phyloP scores from a whole-genome alignment of 2,888 invertebrate genomes.

The Deilephila elpenor region DNA sequence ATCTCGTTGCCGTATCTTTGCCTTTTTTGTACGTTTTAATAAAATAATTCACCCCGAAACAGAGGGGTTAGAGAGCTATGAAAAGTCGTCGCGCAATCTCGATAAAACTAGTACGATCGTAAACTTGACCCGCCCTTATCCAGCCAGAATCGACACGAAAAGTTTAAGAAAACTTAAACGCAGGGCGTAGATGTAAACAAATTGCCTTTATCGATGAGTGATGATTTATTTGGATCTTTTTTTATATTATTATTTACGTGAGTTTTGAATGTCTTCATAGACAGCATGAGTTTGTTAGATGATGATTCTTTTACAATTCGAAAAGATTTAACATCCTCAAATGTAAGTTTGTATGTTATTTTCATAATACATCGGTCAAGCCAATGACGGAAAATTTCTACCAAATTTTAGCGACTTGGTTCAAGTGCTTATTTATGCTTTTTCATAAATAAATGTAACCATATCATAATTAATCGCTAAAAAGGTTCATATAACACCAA shows the following conservation, averaged over 20 bases:
- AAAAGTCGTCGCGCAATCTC: slow-evolving; percentile 73
- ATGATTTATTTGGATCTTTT: background rate
- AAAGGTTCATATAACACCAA: too few species aligned
- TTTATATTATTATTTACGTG: background rate
- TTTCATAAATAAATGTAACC: too few species aligned
- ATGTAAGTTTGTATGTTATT: too few species aligned
- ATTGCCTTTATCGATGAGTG: slow-evolving; percentile 14
- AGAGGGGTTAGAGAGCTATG: slow-evolving; percentile 68
- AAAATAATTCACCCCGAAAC: slow-evolving; percentile 72
- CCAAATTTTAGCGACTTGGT: too few species aligned
- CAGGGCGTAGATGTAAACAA: slow-evolving; percentile 29
- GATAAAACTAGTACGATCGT: slow-evolving; percentile 77
- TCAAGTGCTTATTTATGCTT: too few species aligned
- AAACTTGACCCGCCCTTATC: slow-evolving; percentile 78
- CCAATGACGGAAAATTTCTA: too few species aligned
- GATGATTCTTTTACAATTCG: too few species aligned
- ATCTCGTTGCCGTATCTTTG: slow-evolving; percentile 60
- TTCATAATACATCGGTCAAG: too few species aligned
- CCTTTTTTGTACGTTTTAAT: slow-evolving; percentile 70
- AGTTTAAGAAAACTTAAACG: slow-evolving; percentile 51
- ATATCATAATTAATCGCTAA: too few species aligned
- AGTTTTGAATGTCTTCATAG: too few species aligned
- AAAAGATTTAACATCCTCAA: too few species aligned
- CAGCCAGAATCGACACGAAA: slow-evolving; percentile 71
- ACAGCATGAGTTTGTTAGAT: too few species aligned